Base-by-base conservation (phyloP, 2,888 invertebrate species). In the Axea sp. region DNA sequence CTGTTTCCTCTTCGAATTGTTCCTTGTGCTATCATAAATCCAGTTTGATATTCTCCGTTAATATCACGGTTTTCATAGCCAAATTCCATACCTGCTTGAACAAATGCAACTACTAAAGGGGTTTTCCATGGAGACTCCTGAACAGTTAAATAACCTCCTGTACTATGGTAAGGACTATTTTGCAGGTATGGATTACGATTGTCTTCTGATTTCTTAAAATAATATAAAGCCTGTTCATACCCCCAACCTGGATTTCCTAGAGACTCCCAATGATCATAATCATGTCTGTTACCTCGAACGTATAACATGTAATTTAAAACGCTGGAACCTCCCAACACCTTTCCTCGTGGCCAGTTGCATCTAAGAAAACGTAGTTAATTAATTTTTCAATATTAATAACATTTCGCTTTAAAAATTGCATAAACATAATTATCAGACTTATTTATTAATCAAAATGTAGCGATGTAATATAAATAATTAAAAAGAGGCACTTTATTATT, bases 221-320 rank as follows among this genome's bases (percentile, higher is more conserved):
- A 96, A 1, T 93, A 94, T 35, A 96, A 88, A 1, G 96, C 93
- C 76, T 94, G 91, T 24, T 93, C 90, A 87, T 94, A 96, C 3
- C 92, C 92, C 97, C 97, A 97, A 6, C 96, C 97, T 0, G 91
- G 89, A 85, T 96, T 96, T 0, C 96, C 97, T 15, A 93, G 88
- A 0, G 90, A 90, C 24, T 94, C 94, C 97, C 97, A 97, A 17
- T 92, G 90, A 84, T 96, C 95, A 88, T 95, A 97, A 82, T 97
- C 96, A 72, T 73, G 79, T 47, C 86, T 86, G 12, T 53, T 55
- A 5, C 96, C 96, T 43, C 96, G 89, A 0, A 94, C 92, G 84
- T 96, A 96, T 0, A 95, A 88, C 93, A 96, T 93, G 81, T 92
- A 95, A 88, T 96, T 96, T 2, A 95, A 92, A 1, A 95, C 92